Conservation (phyloP, 2,888 invertebrate genomes). For the Dynastes hyllus region DNA sequence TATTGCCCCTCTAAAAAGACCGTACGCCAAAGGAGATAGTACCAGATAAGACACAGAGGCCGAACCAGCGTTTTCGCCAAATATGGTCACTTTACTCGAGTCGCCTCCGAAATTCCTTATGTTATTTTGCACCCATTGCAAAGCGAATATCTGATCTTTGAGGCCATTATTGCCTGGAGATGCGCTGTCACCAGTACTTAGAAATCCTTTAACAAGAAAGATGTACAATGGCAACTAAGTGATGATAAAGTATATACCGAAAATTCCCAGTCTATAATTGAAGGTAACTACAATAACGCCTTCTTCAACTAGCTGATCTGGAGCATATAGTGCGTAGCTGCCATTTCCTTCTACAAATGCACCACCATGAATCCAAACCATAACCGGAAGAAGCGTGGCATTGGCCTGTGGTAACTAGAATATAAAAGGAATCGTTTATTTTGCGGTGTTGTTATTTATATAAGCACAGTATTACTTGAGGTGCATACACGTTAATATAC, state of each 20-base stretch:
- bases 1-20: slow-evolving; percentile 47
- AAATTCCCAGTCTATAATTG: slow-evolving; percentile 64
- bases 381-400: slow-evolving; percentile 58
- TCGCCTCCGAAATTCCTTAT: slow-evolving; percentile 51
- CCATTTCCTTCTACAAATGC: slow-evolving; percentile 60
- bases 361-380: slow-evolving; percentile 65
- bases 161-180: slow-evolving; percentile 49
- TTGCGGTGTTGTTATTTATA: too few species aligned
- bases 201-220: slow-evolving; percentile 34
- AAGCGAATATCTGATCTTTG: slow-evolving; percentile 48
- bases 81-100: slow-evolving; percentile 48
- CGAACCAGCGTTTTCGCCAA: slow-evolving; percentile 49
- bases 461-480: slow-evolving; percentile 54
- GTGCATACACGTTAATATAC: slow-evolving; percentile 62
- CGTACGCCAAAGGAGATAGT: slow-evolving; percentile 42
- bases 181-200: slow-evolving; percentile 47
- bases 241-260: slow-evolving; percentile 57
- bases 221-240: not conserved
- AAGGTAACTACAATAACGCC: slow-evolving; percentile 62
- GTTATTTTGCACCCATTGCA: slow-evolving; percentile 49
- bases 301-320: slow-evolving; percentile 63
- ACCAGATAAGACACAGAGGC: slow-evolving; percentile 47
- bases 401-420: slow-evolving; percentile 15
- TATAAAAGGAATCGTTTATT: not conserved
- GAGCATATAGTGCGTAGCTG: slow-evolving; percentile 59